Conservation (phyloP, 2,888 invertebrate species). For the Erebia palarica region DNA sequence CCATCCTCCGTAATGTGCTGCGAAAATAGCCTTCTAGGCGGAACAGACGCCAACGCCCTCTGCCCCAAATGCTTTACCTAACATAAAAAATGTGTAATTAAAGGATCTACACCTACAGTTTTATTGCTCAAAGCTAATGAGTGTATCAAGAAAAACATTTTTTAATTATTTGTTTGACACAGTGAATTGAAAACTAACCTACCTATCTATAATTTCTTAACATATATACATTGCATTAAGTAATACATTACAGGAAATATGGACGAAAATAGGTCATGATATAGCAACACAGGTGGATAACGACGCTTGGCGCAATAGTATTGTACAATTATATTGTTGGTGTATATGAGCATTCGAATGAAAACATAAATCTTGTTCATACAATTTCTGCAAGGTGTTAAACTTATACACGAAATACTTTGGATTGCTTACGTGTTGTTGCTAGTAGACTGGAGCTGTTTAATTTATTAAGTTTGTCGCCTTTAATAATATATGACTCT, state of each 20-base stretch:
- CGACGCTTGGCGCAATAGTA: too few species aligned
- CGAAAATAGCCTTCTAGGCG: constrained; percentile 79
- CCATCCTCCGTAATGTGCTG: constrained; percentile 80
- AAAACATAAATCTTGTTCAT: constrained; percentile 44
- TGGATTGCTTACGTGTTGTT: constrained; percentile 42
- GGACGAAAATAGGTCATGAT: too few species aligned
- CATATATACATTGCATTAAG: too few species aligned
- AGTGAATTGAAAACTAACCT: too few species aligned
- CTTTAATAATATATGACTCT: constrained; percentile 29
- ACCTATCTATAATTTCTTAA: too few species aligned
- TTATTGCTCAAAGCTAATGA: too few species aligned
- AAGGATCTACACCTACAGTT: too few species aligned
- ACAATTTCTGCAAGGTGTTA: constrained; percentile 44
- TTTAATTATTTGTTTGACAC: too few species aligned
- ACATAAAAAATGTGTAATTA: constrained; percentile 51
- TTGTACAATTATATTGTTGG: too few species aligned
- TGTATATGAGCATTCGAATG: constrained; percentile 55
- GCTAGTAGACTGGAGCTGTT: constrained; percentile 29
- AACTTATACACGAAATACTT: constrained; percentile 42
- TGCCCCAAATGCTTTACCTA: constrained; percentile 62
- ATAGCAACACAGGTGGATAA: too few species aligned
- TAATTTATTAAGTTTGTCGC: constrained; percentile 36
- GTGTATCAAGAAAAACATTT: too few species aligned
- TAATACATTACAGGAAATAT: too few species aligned
- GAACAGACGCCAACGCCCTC: constrained; percentile 62